These are phyloP conservation scores for Drosophila nigromelanica DNA, from an alignment of 1,140 invertebrate species.

Conservation along the genomic window DNA sequence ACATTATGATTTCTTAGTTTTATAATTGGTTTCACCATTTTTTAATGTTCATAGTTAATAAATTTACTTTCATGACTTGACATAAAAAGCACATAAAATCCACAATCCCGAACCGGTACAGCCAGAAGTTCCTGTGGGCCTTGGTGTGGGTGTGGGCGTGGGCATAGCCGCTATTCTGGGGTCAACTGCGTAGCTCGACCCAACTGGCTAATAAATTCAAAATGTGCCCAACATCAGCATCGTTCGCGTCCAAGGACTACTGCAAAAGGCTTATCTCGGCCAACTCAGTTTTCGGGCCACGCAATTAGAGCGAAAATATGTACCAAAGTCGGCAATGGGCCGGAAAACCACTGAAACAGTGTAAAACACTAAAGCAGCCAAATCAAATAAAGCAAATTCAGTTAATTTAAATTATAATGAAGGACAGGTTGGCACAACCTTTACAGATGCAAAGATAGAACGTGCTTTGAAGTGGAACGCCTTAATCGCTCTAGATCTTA, in stretches of 20 bases:
- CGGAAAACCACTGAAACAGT: slow-evolving; percentile 37
- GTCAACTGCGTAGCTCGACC: slow-evolving; percentile 42
- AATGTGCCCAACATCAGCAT: slow-evolving; percentile 20
- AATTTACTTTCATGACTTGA: slow-evolving; percentile 71
- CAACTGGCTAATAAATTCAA: slow-evolving; percentile 68
- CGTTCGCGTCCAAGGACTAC: slow-evolving; percentile 1
- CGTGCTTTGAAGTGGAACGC: slow-evolving; percentile 35
- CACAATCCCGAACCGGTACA: slow-evolving; percentile 7
- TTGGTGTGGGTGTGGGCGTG: neutral
- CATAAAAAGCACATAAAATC: slow-evolving; percentile 48
- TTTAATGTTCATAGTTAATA: slow-evolving; percentile 72
- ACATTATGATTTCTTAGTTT: slow-evolving; percentile 52
- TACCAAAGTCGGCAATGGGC: slow-evolving; percentile 47
- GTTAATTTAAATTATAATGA: slow-evolving; percentile 80
- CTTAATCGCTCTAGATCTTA: slow-evolving; percentile 5
- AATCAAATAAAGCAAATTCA: slow-evolving; percentile 78
- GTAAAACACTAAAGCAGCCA: slow-evolving; percentile 59
- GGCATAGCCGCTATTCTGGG: slow-evolving; percentile 21
- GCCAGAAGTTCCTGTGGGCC: too few species aligned
- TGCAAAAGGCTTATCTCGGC: slow-evolving; percentile 54
- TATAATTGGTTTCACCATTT: slow-evolving; percentile 54
- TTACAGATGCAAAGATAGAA: slow-evolving; percentile 57
- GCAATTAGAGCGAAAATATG: slow-evolving; percentile 65
- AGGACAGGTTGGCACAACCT: slow-evolving; percentile 8
- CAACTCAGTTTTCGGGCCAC: slow-evolving; percentile 39